Evolutionary conservation across 2,113 vertebrate species (phyloP), one percentile per base, ranked within the genome.

Genomic region (Puntigrus tetrazona): DNA sequence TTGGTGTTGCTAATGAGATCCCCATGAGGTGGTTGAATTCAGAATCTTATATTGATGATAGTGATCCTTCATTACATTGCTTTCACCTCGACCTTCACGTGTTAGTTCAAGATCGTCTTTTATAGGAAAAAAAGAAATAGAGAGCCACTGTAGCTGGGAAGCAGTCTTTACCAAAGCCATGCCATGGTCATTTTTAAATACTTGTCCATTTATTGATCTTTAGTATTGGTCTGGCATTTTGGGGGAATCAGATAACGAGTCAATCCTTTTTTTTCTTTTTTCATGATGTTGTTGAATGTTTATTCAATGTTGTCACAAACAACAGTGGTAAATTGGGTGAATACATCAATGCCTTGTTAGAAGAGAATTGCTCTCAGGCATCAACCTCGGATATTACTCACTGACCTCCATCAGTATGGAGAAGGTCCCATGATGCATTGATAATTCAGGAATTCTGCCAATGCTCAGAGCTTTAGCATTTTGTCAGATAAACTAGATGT

Each of bases 1-100:
- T 79, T 43, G 11, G 57, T 47, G 55, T 63, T 38, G n/a, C 47
- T 87, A 87, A 87, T 81, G 59, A 87, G 82, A 59, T 87, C 75
- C 78, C 81, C 8, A 55, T 52, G n/a, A 83, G 81, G 43, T 78
- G 38, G 38, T 73, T 43, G 72, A 65, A 20, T 41, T 73, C 47
- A 70, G 79, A 11, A 38, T 41, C 8, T n/a, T 20, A 75, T 2
- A 57, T 2, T 22, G 27, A 76, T 61, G 31, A 81, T 27, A 47
- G 61, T 81, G 36, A 41, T 41, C 70, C 63, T 70, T 38, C 10
- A 34, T 73, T 25, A 50, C 34, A 22, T 29, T 3, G 11, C 78
- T 41, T 27, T 73, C 45, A 25, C 52, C 16, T 22, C 1, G 18
- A 69, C 31, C 20, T 1, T 29, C 4, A 57, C 52, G 29, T 38